These are phyloP conservation scores for Polyommatus icarus DNA, from an alignment of 2,888 invertebrate genomes.

Conservation along the genomic window DNA sequence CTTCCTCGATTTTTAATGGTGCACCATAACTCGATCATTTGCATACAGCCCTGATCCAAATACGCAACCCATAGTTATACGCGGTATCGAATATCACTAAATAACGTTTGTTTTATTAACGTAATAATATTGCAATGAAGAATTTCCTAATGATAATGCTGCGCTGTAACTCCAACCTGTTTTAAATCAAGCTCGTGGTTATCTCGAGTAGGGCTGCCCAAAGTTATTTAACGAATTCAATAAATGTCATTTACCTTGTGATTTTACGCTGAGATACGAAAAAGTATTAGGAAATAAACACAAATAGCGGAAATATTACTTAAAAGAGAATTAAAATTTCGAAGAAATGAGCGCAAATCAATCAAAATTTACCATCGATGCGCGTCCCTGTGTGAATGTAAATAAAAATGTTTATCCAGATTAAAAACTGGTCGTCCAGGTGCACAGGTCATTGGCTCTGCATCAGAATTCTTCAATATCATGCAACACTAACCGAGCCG, in stretches of 20 bases:
- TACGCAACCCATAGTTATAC: slow-evolving; percentile 30
- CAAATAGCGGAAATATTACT: not conserved
- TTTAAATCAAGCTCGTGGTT: slow-evolving; percentile 21
- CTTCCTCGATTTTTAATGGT: slow-evolving; percentile 13
- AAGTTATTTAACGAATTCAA: not conserved
- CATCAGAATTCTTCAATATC: slow-evolving; percentile 30
- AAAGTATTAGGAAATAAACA: not conserved
- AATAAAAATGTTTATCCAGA: slow-evolving; percentile 27
- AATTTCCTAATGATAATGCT: slow-evolving; percentile 32
- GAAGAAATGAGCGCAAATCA: not conserved
- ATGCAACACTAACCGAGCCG: slow-evolving; percentile 24
- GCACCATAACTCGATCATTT: slow-evolving; percentile 16
- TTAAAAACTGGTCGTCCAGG: slow-evolving; percentile 31
- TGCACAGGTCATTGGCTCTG: slow-evolving; percentile 30
- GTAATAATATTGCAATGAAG: slow-evolving; percentile 31
- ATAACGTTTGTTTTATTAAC: slow-evolving; percentile 31
- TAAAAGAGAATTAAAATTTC: not conserved
- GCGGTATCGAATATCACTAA: slow-evolving; percentile 30
- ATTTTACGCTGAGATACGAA: not conserved
- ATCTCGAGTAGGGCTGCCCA: slow-evolving; percentile 22
- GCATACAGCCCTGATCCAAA: slow-evolving; percentile 16
- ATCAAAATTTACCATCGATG: not conserved
- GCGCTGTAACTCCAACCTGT: slow-evolving; percentile 19
- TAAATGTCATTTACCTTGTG: not conserved
- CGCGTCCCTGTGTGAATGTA: slow-evolving; percentile 19